These are phyloP conservation scores for Oceanodroma leucorhoa DNA, from an alignment of 2,797 vertebrate genomes.

Conservation along the genomic window DNA sequence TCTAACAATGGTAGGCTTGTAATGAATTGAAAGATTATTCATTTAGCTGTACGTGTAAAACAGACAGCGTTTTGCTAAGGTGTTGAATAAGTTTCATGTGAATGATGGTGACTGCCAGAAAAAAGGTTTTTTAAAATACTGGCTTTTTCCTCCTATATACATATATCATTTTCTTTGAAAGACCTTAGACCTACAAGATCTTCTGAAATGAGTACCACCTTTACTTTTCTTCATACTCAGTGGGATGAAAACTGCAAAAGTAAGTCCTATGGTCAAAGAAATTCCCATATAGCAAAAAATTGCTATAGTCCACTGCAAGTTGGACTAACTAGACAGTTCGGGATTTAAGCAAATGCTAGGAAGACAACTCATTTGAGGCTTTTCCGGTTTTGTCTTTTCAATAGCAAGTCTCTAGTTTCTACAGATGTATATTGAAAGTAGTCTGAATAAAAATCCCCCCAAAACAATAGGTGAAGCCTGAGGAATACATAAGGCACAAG, in stretches of 20 bases:
- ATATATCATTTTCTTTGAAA: not conserved
- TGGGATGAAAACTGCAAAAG: not conserved
- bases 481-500: not conserved
- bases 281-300: not conserved
- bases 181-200: not conserved
- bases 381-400: not conserved
- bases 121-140: not conserved
- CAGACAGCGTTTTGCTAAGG: not conserved
- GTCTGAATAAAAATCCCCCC: accelerated
- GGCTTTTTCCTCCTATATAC: not conserved
- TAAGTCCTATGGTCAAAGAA: not conserved
- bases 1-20: not conserved
- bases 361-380: not conserved
- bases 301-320: not conserved
- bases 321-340: not conserved
- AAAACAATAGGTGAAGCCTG: not conserved
- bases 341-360: not conserved
- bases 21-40: not conserved
- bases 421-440: not conserved
- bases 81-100: not conserved
- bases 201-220: not conserved
- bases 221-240: not conserved
- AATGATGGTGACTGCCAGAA: not conserved
- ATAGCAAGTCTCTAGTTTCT: not conserved
- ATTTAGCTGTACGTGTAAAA: not conserved